phyloP scores from a whole-genome alignment of 2,888 invertebrate genomes.

The Sphaerophoria taeniata region DNA sequence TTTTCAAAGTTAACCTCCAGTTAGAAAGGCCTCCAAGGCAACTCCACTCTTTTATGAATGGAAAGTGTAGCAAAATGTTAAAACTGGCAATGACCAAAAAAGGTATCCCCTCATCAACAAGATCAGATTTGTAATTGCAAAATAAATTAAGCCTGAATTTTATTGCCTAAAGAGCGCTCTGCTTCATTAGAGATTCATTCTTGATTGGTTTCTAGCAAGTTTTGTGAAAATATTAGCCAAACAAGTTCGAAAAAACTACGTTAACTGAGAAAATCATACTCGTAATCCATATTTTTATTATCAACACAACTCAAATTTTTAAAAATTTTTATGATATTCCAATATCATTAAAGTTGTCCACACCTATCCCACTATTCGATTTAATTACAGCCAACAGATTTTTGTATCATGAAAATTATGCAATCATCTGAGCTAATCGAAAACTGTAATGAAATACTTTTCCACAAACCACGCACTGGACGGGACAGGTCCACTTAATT shows the following conservation, averaged over 20 bases:
- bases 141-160: conserved; percentile 57
- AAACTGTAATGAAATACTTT: conserved; percentile 31
- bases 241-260: too few relatives aligned
- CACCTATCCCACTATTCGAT: conserved; percentile 35
- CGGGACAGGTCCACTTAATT: conserved; percentile 22
- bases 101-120: neutral
- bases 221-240: too few relatives aligned
- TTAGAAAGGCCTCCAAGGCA: conserved; percentile 24
- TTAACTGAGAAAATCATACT: too few relatives aligned
- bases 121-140: conserved; percentile 15
- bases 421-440: conserved; percentile 53
- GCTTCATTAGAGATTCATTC: conserved; percentile 62
- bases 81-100: conserved; percentile 47
- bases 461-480: conserved; percentile 33
- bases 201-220: neutral
- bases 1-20: neutral
- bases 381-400: conserved; percentile 33
- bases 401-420: conserved; percentile 22
- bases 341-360: neutral
- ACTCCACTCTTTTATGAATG: neutral
- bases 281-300: too few relatives aligned
- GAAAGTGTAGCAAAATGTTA: conserved; percentile 52
- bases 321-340: neutral
- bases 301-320: too few relatives aligned
- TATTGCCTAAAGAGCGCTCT: conserved; percentile 57